phyloP scores from a whole-genome alignment of 1,140 invertebrate genomes.

The Tachypleus tridentatus region DNA sequence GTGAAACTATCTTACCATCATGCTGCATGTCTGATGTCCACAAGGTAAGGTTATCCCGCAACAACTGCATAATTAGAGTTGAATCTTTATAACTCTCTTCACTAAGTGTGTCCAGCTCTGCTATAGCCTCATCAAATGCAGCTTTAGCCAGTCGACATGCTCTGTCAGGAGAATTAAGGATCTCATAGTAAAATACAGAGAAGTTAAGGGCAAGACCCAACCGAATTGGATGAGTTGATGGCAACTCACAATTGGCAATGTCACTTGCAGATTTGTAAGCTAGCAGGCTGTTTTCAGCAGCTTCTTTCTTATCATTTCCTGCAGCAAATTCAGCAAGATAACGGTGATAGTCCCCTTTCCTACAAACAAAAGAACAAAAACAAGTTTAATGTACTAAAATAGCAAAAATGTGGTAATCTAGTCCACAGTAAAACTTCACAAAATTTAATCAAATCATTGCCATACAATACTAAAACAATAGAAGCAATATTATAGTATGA shows the following conservation, averaged over 20 bases:
- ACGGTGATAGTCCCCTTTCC: constrained; percentile 91
- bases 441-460: no score
- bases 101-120: constrained; percentile 87
- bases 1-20: constrained; percentile 46
- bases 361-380: constrained; percentile 22
- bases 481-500: no score
- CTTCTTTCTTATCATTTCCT: constrained; percentile 86
- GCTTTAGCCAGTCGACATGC: constrained; percentile 91
- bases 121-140: constrained; percentile 96
- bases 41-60: constrained; percentile 94
- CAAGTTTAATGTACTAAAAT: no score
- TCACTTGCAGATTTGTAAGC: constrained; percentile 96
- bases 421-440: no score
- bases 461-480: no score
- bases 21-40: constrained; percentile 97
- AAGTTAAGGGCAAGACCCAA: constrained; percentile 86
- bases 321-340: constrained; percentile 95
- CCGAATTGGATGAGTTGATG: constrained; percentile 80
- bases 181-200: constrained; percentile 97
- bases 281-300: constrained; percentile 85
- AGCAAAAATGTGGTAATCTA: no score
- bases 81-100: constrained; percentile 99
- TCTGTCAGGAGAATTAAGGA: constrained; percentile 90
- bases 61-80: constrained; percentile 95
- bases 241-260: constrained; percentile 90